Evolutionary conservation across 2,113 vertebrate genomes (phyloP).

Genomic region (Hemiscyllium ocellatum): DNA sequence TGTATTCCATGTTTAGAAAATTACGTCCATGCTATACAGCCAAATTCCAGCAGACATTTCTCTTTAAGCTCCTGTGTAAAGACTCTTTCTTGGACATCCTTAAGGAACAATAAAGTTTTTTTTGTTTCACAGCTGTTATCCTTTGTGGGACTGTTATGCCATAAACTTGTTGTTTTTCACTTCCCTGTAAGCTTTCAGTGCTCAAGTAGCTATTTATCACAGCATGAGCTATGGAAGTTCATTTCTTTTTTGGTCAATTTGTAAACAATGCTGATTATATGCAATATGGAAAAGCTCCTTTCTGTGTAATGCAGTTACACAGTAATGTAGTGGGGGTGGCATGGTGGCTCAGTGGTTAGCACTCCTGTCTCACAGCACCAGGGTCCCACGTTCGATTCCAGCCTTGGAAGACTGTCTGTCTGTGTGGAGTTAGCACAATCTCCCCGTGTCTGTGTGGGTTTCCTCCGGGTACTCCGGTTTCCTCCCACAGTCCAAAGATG

Average conservation of each 20-base stretch:
- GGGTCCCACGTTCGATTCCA: too few relatives aligned
- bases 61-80: background rate
- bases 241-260: background rate
- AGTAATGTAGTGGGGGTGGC: too few relatives aligned
- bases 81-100: background rate
- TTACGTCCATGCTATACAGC: background rate
- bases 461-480: too few relatives aligned
- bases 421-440: too few relatives aligned
- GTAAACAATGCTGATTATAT: background rate
- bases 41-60: background rate
- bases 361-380: too few relatives aligned
- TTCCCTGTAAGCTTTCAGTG: background rate
- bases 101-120: background rate
- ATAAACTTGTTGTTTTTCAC: background rate
- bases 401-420: too few relatives aligned
- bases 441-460: too few relatives aligned
- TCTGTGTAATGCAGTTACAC: background rate
- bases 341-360: too few relatives aligned
- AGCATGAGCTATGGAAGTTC: background rate
- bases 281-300: background rate
- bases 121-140: conserved; percentile 1
- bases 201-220: background rate
- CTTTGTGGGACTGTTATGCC: background rate
- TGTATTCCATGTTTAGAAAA: background rate
- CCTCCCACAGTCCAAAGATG: too few relatives aligned